Base-by-base conservation (phyloP, 2,888 invertebrate genomes). In the Pollenia griseotomentosa region DNA sequence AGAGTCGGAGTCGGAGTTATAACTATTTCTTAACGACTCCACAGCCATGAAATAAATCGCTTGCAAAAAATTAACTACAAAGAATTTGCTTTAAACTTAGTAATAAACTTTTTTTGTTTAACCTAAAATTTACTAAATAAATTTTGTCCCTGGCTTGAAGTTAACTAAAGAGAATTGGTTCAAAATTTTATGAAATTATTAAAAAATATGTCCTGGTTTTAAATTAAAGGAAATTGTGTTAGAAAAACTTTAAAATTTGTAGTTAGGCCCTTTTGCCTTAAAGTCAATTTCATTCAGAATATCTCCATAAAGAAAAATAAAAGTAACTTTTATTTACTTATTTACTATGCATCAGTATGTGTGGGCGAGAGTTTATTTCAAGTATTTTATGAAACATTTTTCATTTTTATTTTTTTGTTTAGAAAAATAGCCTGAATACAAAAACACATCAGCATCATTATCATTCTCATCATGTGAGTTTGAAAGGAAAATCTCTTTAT, bases 351-450 rank as follows among this genome's bases (percentile, higher is more conserved):
- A 44, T 46, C 44, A 12, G 33, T n/a, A 40, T 66, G 48, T 53
- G 10, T 42, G 40, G 14, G 65, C 12, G 14, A 59, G 19, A 59
- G 44, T 68, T 8, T 75, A 44, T 53, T 74, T 40, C 61, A 79
- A 68, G 61, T 74, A 68, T 74, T 74, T 80, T 68, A 48, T 53
- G 55, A 57, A 55, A 73, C 14, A 48, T 73, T 65, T 65, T 77
- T 70, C 42, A 14, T 11, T 23, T 44, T 23, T 12, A 40, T 46
- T 55, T 33, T 73, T 51, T 59, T 70, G 68, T 75, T 74, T 80
- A 79, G 74, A 57, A 81, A 83, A 81, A 78, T 70, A 61, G 81
- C 78, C 77, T 53, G 65, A 68, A 79, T 75, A 55, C 40, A 66
- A 57, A 63, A 65, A 79, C 40, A 51, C 23, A 42, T 40, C 44